Conservation (phyloP, 2,888 invertebrate species). For the Helobdella robusta region DNA sequence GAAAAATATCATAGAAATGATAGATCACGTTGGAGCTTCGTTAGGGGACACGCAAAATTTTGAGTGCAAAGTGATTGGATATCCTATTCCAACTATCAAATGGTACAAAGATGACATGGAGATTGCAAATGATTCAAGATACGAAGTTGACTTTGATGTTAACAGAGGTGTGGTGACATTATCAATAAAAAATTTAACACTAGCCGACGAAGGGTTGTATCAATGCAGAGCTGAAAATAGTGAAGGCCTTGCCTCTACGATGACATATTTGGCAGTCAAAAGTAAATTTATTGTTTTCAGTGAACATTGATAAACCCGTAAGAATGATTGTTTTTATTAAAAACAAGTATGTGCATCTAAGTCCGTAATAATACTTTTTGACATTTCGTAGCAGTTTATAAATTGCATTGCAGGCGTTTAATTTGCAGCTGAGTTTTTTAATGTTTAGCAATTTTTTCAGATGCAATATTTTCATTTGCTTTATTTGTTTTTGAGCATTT, state of each 20-base stretch:
- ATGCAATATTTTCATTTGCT: not conserved
- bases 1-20: not conserved
- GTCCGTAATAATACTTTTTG: not conserved
- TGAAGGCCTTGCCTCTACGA: conserved; percentile 46
- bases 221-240: conserved; percentile 47
- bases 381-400: not conserved
- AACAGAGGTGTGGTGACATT: conserved; percentile 42
- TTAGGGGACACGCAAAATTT: conserved; percentile 45
- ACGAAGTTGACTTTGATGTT: conserved; percentile 37
- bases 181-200: conserved; percentile 41
- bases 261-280: conserved; percentile 46
- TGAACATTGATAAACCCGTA: not conserved
- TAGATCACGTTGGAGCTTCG: conserved; percentile 28
- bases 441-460: not conserved
- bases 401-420: too few species aligned
- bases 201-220: conserved; percentile 45
- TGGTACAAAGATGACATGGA: conserved; percentile 48
- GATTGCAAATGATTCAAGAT: conserved; percentile 42
- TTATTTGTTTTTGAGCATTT: not conserved
- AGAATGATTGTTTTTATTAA: not conserved
- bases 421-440: not conserved
- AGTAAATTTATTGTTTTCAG: conserved; percentile 39
- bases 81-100: conserved; percentile 44
- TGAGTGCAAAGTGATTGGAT: conserved; percentile 46
- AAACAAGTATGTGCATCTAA: not conserved